Evolutionary conservation across 2,113 vertebrate species (phyloP).

Genomic region (Ceyx cyanopectus): DNA sequence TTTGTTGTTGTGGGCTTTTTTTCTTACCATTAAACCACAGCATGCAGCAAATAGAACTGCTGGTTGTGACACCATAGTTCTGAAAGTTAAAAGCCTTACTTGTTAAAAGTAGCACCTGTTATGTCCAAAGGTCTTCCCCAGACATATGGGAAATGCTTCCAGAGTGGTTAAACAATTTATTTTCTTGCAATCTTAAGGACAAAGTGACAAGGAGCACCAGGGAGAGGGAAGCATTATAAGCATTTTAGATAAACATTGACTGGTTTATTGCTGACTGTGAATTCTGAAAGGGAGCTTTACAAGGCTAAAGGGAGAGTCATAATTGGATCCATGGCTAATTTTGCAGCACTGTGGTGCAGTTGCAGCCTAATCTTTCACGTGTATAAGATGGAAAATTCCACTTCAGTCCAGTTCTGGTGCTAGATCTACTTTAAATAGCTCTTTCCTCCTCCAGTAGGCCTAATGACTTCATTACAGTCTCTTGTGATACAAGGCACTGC

Average conservation of each 20-base stretch:
- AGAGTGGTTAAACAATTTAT: neutral
- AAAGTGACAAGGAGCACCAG: neutral
- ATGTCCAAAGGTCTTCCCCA: neutral
- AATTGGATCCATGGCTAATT: constrained; percentile 39
- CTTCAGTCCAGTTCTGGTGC: constrained; percentile 26
- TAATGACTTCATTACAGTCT: constrained; percentile 15
- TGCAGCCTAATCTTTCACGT: neutral
- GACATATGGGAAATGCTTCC: neutral
- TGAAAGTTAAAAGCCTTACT: neutral
- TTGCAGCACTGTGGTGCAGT: neutral
- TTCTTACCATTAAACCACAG: neutral
- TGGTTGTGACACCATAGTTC: neutral
- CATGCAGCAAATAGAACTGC: neutral
- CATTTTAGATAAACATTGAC: neutral
- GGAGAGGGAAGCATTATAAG: neutral
- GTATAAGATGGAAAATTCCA: constrained; percentile 53
- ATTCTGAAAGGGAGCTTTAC: neutral
- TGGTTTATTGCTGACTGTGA: neutral
- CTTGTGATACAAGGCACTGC: neutral
- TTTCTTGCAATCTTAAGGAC: neutral
- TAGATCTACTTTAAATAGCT: constrained; percentile 24
- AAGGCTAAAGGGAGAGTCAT: neutral
- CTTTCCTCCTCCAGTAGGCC: constrained; percentile 13
- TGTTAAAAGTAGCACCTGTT: neutral
- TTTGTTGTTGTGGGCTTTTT: neutral